Evolutionary conservation across 2,113 vertebrate genomes (phyloP), one percentile per base, ranked within the genome.

Genomic region (Rostratula benghalensis): DNA sequence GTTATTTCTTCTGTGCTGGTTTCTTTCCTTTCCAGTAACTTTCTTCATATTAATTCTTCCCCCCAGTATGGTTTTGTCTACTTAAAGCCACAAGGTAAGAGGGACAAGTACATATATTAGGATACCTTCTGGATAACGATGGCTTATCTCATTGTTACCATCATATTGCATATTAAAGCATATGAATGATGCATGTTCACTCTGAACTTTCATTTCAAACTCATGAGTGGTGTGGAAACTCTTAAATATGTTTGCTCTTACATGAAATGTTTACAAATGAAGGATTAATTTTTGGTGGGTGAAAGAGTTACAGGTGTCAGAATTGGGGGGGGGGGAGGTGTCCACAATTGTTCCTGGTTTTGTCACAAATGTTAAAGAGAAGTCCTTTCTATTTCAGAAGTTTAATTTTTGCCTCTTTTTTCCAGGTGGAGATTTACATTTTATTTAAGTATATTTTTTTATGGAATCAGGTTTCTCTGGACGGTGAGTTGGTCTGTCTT

Each of bases 361-460:
- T 80, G 15, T 63, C 64, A 77, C 4, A 37, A 16, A 10, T 74
- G 13, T 51, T 73, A 41, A 59, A 9, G n/a, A 71, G 50, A 69
- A 81, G 63, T 22, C 33, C 6, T 31, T 89, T 83, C 73, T 48
- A 0, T 68, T 64, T 56, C 28, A 25, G n/a, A 24, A 80, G 20
- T 67, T 73, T 16, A 27, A 46, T 60, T 87, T 81, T 89, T 83
- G 41, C 73, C 98, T 81, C 60, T 96, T 67, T 67, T 93, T 87
- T 94, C 28, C 88, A 99, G 99, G 99, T 99, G 99, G 99, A 98
- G 99, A 98, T 99, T 99, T 98, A 98, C 98, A 91, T 99, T 99
- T 98, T 99, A 99, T 98, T 98, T 99, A 95, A 98, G 95, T 98
- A 98, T 99, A 98, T 99, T 99, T 98, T 98, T 95, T 93, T 99